Conservation (phyloP, 2,113 vertebrate genomes). For the Rhynchomys soricoides region DNA sequence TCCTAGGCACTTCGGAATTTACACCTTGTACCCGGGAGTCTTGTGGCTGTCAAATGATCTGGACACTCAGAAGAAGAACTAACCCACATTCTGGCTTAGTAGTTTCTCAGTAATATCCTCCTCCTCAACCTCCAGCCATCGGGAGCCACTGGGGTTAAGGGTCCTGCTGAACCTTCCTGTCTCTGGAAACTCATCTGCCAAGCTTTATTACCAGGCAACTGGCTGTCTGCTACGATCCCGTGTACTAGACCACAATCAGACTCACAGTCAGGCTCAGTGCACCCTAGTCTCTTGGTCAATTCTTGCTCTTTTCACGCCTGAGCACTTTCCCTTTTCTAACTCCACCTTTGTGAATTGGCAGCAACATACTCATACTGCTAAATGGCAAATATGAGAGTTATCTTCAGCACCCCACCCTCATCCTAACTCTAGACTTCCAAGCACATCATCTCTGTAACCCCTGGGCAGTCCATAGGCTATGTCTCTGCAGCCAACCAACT, state of each 20-base stretch:
- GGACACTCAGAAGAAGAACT: neutral
- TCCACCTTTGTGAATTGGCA: neutral
- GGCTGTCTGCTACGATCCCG: neutral
- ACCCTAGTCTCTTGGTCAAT: neutral
- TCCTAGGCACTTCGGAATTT: constrained; percentile 1
- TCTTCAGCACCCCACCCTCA: neutral
- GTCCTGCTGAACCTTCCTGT: neutral
- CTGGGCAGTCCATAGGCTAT: neutral
- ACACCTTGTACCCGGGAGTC: neutral
- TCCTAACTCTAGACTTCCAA: neutral
- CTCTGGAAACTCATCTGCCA: neutral
- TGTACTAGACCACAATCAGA: neutral
- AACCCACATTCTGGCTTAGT: neutral
- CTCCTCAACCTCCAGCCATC: neutral
- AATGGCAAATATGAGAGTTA: neutral
- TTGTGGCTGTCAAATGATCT: constrained; percentile 21
- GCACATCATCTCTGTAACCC: neutral
- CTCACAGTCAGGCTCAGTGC: neutral
- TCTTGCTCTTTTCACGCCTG: neutral
- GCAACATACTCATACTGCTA: neutral
- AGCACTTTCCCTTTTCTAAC: neutral
- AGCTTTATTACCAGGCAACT: neutral
- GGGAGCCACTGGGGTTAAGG: neutral
- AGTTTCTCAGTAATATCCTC: neutral
- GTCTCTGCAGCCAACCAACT: neutral